Evolutionary conservation across 2,888 invertebrate species (phyloP).

Genomic region (Leptura quadrifasciata): DNA sequence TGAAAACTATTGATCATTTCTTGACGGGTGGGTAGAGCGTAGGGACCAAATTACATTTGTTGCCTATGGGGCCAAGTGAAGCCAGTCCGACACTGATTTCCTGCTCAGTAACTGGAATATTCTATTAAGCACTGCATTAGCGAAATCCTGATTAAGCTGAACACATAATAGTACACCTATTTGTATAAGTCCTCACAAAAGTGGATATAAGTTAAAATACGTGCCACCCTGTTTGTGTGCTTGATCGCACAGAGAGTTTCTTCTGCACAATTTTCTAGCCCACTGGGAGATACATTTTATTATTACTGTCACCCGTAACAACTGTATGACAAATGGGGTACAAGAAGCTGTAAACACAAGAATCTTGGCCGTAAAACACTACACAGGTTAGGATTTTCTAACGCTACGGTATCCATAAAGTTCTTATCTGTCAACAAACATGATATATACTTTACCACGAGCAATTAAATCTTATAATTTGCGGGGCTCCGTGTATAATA

Average conservation of each 20-base stretch:
- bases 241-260: not conserved
- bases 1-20: too few relatives aligned
- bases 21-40: too few relatives aligned
- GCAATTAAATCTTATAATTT: conserved; percentile 49
- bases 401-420: conserved; percentile 35
- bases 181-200: too few relatives aligned
- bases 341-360: conserved; percentile 55
- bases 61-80: too few relatives aligned
- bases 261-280: conserved; percentile 1
- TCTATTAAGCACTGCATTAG: too few relatives aligned
- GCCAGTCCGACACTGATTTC: too few relatives aligned
- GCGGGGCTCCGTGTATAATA: conserved; percentile 40
- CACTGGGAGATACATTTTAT: conserved; percentile 35
- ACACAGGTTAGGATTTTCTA: conserved; percentile 40
- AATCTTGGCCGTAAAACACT: conserved; percentile 55
- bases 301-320: conserved; percentile 51
- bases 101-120: too few relatives aligned
- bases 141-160: too few relatives aligned
- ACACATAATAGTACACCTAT: too few relatives aligned
- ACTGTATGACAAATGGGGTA: conserved; percentile 55
- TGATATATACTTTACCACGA: conserved; percentile 40
- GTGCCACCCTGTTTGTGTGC: not conserved
- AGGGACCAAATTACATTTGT: too few relatives aligned
- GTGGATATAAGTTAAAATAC: not conserved
- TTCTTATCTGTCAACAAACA: conserved; percentile 43